Evolutionary conservation across 2,797 vertebrate genomes (phyloP).

Genomic region (Parauchenoglanis punctatus): DNA sequence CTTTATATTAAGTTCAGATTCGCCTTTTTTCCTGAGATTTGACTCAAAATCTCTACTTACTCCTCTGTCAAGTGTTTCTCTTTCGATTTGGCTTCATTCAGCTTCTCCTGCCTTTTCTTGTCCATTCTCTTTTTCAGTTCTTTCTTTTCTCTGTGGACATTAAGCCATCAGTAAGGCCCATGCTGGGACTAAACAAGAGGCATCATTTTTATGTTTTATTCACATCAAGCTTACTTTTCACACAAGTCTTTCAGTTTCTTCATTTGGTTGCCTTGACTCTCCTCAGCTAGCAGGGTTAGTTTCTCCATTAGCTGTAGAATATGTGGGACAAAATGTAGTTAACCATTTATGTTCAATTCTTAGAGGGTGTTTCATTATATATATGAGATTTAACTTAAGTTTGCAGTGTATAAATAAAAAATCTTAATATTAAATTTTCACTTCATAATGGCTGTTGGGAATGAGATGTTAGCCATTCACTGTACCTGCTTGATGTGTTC

Average conservation of each 20-base stretch:
- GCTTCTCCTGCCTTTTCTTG: conserved; percentile 95
- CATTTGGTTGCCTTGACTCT: conserved; percentile 88
- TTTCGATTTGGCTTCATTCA: conserved; percentile 95
- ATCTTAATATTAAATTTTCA: neutral
- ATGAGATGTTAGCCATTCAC: neutral
- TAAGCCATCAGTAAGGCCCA: conserved; percentile 4
- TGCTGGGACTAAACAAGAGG: neutral
- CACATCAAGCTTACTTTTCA: conserved; percentile 83
- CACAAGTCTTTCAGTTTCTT: conserved; percentile 96
- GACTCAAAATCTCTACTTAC: conserved; percentile 67
- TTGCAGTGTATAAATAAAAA: neutral
- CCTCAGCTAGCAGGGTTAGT: conserved; percentile 87
- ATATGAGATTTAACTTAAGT: neutral
- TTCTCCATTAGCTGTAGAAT: conserved; percentile 89
- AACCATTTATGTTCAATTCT: neutral
- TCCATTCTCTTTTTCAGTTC: conserved; percentile 98
- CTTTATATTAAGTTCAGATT: neutral
- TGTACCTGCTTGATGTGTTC: conserved; percentile 94
- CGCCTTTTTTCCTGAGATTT: neutral
- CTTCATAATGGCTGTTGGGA: neutral
- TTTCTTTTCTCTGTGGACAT: conserved; percentile 88
- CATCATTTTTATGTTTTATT: neutral
- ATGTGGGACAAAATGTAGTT: neutral
- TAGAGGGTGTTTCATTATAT: neutral
- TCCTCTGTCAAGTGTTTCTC: conserved; percentile 97